Conservation (phyloP, 2,888 invertebrate genomes). For the Lithophane leautieri region DNA sequence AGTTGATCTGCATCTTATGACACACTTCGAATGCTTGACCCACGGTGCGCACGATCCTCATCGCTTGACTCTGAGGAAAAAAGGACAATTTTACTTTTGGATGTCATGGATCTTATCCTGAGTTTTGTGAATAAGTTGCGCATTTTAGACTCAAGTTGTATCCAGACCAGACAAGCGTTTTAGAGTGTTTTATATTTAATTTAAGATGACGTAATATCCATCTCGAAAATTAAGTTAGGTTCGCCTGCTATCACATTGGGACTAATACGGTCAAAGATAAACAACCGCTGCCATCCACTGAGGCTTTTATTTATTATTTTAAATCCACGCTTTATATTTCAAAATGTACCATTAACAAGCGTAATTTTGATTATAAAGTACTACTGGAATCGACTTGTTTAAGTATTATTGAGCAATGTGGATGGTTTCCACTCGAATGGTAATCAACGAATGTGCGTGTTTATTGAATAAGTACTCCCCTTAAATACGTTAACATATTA, state of each 20-base stretch:
- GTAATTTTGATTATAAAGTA: slow-evolving; percentile 26
- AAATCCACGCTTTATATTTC: slow-evolving; percentile 17
- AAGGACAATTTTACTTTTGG: background rate
- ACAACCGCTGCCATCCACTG: background rate
- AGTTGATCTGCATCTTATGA: slow-evolving; percentile 96
- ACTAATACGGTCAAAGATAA: slow-evolving; percentile 38
- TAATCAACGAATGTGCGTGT: slow-evolving; percentile 34
- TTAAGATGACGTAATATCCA: slow-evolving; percentile 17
- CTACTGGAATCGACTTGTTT: slow-evolving; percentile 30
- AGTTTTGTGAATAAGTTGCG: background rate
- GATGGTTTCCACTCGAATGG: slow-evolving; percentile 32
- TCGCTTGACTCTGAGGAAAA: slow-evolving; percentile 96
- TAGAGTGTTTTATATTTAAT: slow-evolving; percentile 11
- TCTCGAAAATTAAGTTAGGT: slow-evolving; percentile 20
- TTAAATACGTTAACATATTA: slow-evolving; percentile 44
- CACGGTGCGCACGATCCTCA: slow-evolving; percentile 99
- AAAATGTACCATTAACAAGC: slow-evolving; percentile 7
- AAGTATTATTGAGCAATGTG: slow-evolving; percentile 37
- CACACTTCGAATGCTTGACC: slow-evolving; percentile 99
- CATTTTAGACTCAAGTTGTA: slow-evolving; percentile 4
- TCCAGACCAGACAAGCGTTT: background rate
- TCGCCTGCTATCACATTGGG: slow-evolving; percentile 18
- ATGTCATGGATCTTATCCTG: background rate
- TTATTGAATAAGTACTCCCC: slow-evolving; percentile 29
- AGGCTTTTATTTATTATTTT: slow-evolving; percentile 30